Percentiles rank a stretch among this genome's conserved stretches.
These are phyloP conservation scores for Dromococcyx pavoninus DNA, from an alignment of 2,797 vertebrate species.

Conservation along the genomic window DNA sequence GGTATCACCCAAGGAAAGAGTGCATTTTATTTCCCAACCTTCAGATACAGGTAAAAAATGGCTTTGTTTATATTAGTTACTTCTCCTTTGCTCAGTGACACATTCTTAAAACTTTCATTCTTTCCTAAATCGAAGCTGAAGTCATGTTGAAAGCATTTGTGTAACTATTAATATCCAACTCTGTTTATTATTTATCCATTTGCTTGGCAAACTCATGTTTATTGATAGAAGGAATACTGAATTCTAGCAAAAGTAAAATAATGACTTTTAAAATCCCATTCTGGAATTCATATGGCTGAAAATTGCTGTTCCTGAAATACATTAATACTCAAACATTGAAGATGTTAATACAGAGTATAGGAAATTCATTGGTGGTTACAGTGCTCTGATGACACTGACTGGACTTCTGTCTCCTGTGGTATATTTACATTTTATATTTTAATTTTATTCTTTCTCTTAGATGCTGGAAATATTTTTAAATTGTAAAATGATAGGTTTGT, in stretches of 20 bases:
- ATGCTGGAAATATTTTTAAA: not conserved
- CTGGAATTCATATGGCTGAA: not conserved
- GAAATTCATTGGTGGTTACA: not conserved
- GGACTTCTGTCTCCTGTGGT: not conserved
- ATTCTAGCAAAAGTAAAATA: not conserved
- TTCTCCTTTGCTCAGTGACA: not conserved
- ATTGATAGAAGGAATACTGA: not conserved
- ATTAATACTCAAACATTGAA: not conserved
- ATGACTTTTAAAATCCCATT: not conserved
- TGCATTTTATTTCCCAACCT: not conserved
- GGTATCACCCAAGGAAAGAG: not conserved
- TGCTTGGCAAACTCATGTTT: not conserved
- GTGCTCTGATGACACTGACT: not conserved
- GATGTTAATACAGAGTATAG: not conserved
- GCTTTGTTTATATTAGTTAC: not conserved
- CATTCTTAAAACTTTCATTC: not conserved
- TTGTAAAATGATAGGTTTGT: not conserved
- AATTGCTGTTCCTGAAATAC: not conserved
- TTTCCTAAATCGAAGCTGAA: not conserved
- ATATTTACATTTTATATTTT: not conserved
- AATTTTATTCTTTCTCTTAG: not conserved
- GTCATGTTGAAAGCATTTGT: not conserved
- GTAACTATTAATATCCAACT: not conserved
- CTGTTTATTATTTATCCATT: not conserved
- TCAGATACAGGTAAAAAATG: slow-evolving; percentile 26